phyloP scores from a whole-genome alignment of 2,113 vertebrate genomes.

The Myodes glareolus region DNA sequence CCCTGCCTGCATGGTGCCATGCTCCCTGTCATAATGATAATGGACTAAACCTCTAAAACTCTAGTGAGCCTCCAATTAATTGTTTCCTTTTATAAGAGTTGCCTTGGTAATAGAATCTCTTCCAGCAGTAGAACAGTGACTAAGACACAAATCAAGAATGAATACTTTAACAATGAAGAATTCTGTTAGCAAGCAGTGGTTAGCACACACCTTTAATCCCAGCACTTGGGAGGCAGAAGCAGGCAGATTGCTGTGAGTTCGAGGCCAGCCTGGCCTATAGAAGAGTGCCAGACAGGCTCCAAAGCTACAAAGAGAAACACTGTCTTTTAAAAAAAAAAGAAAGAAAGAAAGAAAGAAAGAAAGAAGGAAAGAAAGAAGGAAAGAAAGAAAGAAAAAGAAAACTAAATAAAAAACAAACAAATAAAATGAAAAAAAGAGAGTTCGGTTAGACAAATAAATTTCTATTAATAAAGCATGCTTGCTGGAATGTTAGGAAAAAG shows the following conservation, averaged over 20 bases:
- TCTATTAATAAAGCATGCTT: slow-evolving; percentile 1
- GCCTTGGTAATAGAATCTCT: neutral
- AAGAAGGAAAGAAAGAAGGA: too few relatives aligned
- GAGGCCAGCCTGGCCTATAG: too few relatives aligned
- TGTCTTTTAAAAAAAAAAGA: too few relatives aligned
- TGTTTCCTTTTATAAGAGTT: neutral
- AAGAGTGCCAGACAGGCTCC: too few relatives aligned
- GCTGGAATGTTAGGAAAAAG: neutral
- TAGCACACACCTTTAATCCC: too few relatives aligned
- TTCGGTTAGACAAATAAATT: neutral
- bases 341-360: neutral
- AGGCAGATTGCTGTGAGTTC: too few relatives aligned
- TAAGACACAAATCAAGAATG: slow-evolving; percentile 12
- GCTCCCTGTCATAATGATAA: neutral
- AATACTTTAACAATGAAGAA: slow-evolving; percentile 26
- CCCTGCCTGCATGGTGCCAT: neutral
- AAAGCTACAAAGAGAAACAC: too few relatives aligned
- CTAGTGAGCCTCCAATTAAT: neutral
- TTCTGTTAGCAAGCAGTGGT: neutral
- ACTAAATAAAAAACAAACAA: too few relatives aligned
- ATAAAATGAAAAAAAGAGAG: neutral
- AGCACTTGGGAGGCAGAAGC: too few relatives aligned
- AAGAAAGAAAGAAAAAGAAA: too few relatives aligned
- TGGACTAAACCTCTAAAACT: neutral
- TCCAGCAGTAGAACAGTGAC: neutral